A percentile compares a stretch with the other conserved stretches of the same genome.
Evolutionary conservation across 2,888 invertebrate species (phyloP).

Genomic region (Unio pictorum): DNA sequence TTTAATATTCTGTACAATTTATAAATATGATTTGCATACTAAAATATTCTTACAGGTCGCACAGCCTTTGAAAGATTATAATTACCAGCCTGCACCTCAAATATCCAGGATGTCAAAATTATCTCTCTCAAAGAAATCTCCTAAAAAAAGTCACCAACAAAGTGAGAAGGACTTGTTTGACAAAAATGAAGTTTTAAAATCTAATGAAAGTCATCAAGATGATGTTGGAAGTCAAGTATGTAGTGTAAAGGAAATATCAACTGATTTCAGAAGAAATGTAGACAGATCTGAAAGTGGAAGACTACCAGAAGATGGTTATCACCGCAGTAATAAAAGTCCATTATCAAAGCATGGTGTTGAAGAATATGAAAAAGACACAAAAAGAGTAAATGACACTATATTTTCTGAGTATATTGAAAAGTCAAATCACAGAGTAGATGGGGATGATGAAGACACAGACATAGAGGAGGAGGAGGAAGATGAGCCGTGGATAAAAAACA

Average conservation of each 20-base stretch:
- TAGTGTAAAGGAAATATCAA: too few relatives aligned
- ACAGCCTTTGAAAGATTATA: slow-evolving; percentile 28
- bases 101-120: background rate
- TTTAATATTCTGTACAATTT: too few relatives aligned
- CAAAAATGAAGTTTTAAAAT: background rate
- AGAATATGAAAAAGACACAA: too few relatives aligned
- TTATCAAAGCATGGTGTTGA: too few relatives aligned
- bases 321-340: too few relatives aligned
- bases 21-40: too few relatives aligned
- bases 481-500: too few relatives aligned
- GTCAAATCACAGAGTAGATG: background rate
- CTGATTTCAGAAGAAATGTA: too few relatives aligned
- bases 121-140: background rate
- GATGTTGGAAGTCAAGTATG: slow-evolving; percentile 3
- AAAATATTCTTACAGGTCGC: too few relatives aligned
- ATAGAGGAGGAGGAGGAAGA: background rate
- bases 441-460: background rate
- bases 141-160: background rate
- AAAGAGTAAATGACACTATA: too few relatives aligned
- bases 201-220: background rate
- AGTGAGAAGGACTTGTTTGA: background rate
- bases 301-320: too few relatives aligned
- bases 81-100: slow-evolving; percentile 17
- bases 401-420: slow-evolving; percentile 28
- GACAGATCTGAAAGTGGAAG: too few relatives aligned